These are phyloP conservation scores for Cryptoprocta ferox DNA, from an alignment of 2,797 vertebrate species.

Conservation along the genomic window DNA sequence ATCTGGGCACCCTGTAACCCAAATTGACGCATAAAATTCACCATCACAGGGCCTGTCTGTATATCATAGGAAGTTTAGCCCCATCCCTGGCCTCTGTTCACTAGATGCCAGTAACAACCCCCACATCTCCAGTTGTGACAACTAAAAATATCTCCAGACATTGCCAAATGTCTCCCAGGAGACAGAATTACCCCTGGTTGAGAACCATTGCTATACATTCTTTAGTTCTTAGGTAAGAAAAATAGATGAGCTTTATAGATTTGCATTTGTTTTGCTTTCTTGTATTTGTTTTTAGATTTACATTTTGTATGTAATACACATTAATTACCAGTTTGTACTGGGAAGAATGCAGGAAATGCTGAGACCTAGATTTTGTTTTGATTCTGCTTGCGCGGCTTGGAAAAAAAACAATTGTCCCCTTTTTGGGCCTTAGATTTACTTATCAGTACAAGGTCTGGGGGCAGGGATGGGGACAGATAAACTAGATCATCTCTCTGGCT, in stretches of 20 bases:
- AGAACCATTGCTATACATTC: neutral
- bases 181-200: neutral
- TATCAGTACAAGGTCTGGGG: neutral
- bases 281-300: neutral
- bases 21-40: neutral
- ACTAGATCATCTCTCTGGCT: neutral
- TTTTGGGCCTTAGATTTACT: neutral
- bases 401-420: neutral
- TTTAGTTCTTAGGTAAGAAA: neutral
- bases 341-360: neutral
- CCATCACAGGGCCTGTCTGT: neutral
- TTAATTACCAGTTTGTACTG: neutral
- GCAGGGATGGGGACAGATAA: neutral
- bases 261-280: neutral
- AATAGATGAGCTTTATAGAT: neutral
- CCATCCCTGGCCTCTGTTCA: neutral
- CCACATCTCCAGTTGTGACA: neutral
- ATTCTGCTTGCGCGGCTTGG: neutral
- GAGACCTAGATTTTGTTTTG: neutral
- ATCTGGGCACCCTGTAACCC: neutral
- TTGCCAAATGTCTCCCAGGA: neutral
- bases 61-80: neutral
- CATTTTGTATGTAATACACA: neutral
- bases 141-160: neutral
- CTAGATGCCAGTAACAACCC: neutral